phyloP scores from a whole-genome alignment of 1,140 invertebrate genomes.

The Scaptodrosophila lebanonensis region DNA sequence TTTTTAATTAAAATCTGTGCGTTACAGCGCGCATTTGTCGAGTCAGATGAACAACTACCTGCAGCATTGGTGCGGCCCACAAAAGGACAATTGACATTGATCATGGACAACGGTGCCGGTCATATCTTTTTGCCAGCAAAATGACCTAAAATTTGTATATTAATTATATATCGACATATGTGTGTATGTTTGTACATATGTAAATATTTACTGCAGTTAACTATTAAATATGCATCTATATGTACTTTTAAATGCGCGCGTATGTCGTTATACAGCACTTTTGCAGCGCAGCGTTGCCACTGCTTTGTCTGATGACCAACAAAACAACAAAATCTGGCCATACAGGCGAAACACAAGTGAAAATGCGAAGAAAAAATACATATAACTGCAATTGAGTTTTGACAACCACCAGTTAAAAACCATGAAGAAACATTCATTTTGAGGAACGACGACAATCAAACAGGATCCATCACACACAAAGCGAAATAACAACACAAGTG shows the following conservation, averaged over 20 bases:
- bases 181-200: no score
- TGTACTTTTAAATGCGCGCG: no score
- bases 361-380: constrained; percentile 14
- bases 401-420: constrained; percentile 14
- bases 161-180: no score
- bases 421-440: neutral
- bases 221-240: no score
- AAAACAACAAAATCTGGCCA: no score
- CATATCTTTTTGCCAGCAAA: constrained; percentile 5
- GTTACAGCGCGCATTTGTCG: constrained; percentile 41
- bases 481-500: neutral
- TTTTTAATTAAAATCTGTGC: neutral
- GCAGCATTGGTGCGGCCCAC: constrained; percentile 47
- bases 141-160: no score
- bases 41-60: constrained; percentile 40
- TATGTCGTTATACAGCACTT: no score
- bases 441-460: neutral
- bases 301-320: neutral
- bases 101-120: constrained; percentile 38
- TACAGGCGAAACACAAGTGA: constrained; percentile 1
- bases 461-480: neutral
- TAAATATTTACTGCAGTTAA: no score
- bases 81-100: constrained; percentile 43
- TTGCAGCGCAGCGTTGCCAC: constrained; percentile 4
- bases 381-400: no score